Evolutionary conservation across 2,113 vertebrate species (phyloP).

Genomic region (Chionis minor): DNA sequence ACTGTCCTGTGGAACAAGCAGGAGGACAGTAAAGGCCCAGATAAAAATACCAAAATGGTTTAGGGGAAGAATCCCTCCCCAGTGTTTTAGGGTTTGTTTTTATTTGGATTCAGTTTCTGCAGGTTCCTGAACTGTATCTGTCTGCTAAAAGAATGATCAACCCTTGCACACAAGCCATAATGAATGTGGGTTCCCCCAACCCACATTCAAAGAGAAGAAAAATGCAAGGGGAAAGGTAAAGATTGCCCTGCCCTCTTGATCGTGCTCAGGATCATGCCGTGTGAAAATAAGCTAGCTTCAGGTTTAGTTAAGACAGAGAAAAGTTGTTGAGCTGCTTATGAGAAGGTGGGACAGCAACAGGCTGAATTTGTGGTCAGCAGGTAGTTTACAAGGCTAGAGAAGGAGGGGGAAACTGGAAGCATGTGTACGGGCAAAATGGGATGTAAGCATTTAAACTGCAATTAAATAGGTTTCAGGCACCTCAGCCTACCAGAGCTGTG

Average conservation of each 20-base stretch:
- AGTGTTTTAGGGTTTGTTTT: background rate
- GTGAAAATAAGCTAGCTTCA: background rate
- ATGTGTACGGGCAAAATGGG: background rate
- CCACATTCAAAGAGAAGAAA: background rate
- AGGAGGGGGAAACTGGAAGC: background rate
- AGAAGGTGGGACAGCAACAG: background rate
- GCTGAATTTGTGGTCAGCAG: background rate
- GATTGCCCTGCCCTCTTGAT: background rate
- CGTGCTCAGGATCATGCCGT: background rate
- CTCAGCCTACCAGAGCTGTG: background rate
- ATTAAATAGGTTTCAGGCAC: background rate
- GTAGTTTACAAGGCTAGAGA: background rate
- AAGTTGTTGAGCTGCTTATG: background rate
- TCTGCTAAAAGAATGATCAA: background rate
- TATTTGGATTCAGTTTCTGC: background rate
- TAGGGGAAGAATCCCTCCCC: background rate
- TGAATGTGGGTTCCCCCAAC: background rate
- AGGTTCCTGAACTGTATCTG: background rate
- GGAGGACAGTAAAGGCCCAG: background rate
- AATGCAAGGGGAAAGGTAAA: background rate
- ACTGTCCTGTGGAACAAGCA: background rate
- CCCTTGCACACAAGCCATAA: background rate
- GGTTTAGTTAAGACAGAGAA: background rate
- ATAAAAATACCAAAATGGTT: background rate
- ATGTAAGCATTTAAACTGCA: background rate